phyloP scores from a whole-genome alignment of 2,888 invertebrate species.

The Axea sp. region DNA sequence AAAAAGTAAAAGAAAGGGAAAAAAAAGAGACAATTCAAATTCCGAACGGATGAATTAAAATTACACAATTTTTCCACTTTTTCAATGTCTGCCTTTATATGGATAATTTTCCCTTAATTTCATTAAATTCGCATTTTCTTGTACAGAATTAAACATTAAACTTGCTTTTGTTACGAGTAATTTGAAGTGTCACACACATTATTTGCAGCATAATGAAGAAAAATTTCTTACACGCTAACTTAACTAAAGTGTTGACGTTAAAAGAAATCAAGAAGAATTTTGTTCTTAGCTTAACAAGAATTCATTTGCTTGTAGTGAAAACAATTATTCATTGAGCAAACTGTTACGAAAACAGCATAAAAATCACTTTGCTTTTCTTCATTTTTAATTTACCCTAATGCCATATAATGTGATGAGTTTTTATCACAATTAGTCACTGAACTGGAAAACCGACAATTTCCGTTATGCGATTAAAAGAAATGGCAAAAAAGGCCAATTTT shows the following conservation, averaged over 20 bases:
- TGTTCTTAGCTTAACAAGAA: constrained; percentile 15
- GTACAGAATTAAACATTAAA: constrained; percentile 32
- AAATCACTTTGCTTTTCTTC: neutral
- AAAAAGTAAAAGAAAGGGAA: too few relatives aligned
- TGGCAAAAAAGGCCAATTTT: too few relatives aligned
- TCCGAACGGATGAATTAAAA: too few relatives aligned
- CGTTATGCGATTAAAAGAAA: too few relatives aligned
- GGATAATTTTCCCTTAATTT: constrained; percentile 26
- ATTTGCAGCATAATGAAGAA: constrained; percentile 29
- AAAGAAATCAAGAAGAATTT: constrained; percentile 18
- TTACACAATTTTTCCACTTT: too few relatives aligned
- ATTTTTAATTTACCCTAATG: neutral
- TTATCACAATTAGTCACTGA: too few relatives aligned
- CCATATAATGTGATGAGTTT: too few relatives aligned
- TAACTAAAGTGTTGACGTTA: constrained; percentile 36
- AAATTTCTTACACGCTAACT: constrained; percentile 37
- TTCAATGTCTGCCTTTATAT: constrained; percentile 10
- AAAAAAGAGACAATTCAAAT: too few relatives aligned
- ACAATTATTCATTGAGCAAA: constrained; percentile 20
- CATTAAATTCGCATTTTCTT: constrained; percentile 23
- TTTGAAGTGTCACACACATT: constrained; percentile 33
- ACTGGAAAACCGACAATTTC: too few relatives aligned
- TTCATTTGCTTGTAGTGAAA: constrained; percentile 28
- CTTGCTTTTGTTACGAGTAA: constrained; percentile 23
- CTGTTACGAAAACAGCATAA: constrained; percentile 3